Percentiles rank a stretch among this genome's conserved stretches.
These are phyloP conservation scores for Silurus lanzhouensis DNA, from an alignment of 2,797 vertebrate genomes.

Conservation along the genomic window DNA sequence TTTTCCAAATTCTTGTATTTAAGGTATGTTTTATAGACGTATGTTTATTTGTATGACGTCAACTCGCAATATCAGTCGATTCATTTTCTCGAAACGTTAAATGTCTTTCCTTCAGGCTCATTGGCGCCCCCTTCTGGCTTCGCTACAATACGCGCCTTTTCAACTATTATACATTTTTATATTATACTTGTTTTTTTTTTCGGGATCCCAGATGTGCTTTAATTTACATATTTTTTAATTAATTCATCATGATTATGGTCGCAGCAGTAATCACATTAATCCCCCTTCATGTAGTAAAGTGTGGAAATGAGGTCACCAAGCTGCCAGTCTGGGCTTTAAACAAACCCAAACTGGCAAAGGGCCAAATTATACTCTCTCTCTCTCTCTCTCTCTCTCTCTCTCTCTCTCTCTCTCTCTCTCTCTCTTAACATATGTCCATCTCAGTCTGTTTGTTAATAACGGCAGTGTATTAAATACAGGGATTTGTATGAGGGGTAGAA, in stretches of 20 bases:
- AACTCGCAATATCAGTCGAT: background rate
- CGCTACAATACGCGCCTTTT: background rate
- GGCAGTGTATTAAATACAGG: background rate
- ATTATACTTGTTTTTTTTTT: background rate
- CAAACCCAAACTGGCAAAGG: conserved; percentile 41
- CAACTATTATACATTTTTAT: background rate
- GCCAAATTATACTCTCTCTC: conserved; percentile 34
- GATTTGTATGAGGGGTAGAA: background rate
- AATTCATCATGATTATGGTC: conserved; percentile 39
- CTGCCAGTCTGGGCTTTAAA: conserved; percentile 44
- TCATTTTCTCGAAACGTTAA: background rate
- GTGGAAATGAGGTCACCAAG: conserved; percentile 60
- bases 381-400: background rate
- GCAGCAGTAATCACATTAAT: conserved; percentile 42
- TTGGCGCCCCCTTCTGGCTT: conserved; percentile 44
- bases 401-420: no score
- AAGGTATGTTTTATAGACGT: no score
- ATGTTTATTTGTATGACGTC: no score
- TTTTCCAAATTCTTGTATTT: no score
- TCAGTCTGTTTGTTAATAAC: background rate
- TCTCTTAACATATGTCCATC: background rate
- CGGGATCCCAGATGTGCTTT: conserved; percentile 14
- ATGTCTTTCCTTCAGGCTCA: background rate
- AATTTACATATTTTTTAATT: conserved; percentile 47
- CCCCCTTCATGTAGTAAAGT: conserved; percentile 38